phyloP scores from a whole-genome alignment of 2,113 vertebrate species.

The Pogonocichla stellata region DNA sequence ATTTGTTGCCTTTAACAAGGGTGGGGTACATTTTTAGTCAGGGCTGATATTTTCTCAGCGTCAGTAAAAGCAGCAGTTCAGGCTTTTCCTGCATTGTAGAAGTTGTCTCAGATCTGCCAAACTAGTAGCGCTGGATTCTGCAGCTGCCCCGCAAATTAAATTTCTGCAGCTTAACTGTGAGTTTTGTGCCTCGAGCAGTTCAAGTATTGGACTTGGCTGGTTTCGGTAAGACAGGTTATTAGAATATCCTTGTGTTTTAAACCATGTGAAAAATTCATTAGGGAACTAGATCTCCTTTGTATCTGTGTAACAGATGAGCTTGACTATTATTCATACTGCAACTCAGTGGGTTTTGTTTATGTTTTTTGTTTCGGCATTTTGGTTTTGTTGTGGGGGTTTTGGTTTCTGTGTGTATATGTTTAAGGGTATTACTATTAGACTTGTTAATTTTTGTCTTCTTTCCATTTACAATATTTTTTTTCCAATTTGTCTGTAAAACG shows the following conservation, averaged over 20 bases:
- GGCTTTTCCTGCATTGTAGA: slow-evolving; percentile 24
- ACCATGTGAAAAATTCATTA: background rate
- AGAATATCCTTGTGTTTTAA: background rate
- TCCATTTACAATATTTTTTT: background rate
- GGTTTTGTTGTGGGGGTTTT: background rate
- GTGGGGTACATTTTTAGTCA: slow-evolving; percentile 2
- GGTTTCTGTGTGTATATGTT: background rate
- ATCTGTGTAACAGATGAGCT: background rate
- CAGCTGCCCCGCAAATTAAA: background rate
- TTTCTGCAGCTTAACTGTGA: background rate
- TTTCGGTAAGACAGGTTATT: slow-evolving; percentile 12
- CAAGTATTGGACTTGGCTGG: background rate
- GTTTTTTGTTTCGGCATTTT: fast-evolving
- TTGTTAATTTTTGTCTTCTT: background rate
- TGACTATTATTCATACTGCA: background rate
- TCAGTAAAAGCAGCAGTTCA: slow-evolving; percentile 42
- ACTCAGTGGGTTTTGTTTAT: background rate
- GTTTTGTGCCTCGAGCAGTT: slow-evolving; percentile 1
- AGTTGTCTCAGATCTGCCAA: slow-evolving; percentile 14
- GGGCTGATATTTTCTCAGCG: slow-evolving; percentile 18
- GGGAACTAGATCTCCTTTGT: background rate
- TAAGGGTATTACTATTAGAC: background rate
- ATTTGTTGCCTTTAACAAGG: slow-evolving; percentile 4
- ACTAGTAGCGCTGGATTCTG: slow-evolving; percentile 42
- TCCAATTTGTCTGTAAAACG: background rate